Base-by-base conservation (phyloP, 2,888 invertebrate species). In the Lasioglossum oenotherae region DNA sequence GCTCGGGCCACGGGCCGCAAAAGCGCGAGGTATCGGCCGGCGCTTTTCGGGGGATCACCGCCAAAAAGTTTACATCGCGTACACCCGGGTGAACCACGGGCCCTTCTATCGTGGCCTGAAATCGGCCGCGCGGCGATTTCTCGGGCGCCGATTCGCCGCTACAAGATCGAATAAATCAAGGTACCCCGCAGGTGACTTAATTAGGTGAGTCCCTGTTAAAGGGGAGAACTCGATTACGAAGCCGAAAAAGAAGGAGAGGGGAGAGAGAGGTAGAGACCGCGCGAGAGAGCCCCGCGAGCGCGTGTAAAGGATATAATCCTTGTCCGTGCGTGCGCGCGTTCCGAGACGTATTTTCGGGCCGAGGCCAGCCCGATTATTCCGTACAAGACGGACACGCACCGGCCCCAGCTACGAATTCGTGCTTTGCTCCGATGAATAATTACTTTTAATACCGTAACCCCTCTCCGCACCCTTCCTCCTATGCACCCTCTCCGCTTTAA, bases 171-270 rank as follows among this genome's bases (percentile, higher is more conserved):
- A 90, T 90, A 87, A 90, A 90, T 89, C 90, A 90, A 53, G 78
- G 80, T 82, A 85, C 85, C 67, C 89, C 81, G 88, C 88, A 88
- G 87, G 90, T 90, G 90, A 90, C 89, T 90, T 89, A 89, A 90
- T 90, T 90, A 90, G 88, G 83, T 86, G 84, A 80, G 83, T 81
- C 76, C 81, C 77, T 81, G 89, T 78, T 89, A 88, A 87, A 86
- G 80, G 89, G 83, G 75, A 76, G 84, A 88, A 82, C 67, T 84
- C 85, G 88, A 90, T 89, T 89, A 89, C 81, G 80, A 84, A 81
- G 35, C 38, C 49, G 46, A 85, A 78, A 85, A 74, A 83, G 85
- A 82, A 44, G 74, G 27, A 67, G 57, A 23, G 19, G 38, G 60
- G 60, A 27, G 85, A 31, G 31, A 31, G 31, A 49, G 74, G 53